Evolutionary conservation across 2,113 vertebrate species (phyloP).

Genomic region (Parotia lawesii): DNA sequence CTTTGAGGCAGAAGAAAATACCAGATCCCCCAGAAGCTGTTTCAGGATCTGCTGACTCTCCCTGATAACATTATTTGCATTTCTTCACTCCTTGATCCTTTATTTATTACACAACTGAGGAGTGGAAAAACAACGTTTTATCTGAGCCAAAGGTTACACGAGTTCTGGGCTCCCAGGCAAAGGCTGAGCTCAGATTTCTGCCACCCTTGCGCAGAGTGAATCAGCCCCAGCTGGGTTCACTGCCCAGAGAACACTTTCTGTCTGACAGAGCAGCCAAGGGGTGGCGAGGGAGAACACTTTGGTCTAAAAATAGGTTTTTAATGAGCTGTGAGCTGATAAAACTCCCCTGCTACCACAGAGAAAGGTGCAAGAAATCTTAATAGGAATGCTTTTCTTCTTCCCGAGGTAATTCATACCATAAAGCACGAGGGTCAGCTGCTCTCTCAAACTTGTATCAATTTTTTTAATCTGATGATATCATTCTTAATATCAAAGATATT

Average conservation of each 20-base stretch:
- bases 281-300: background rate
- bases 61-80: conserved; percentile 3
- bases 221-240: background rate
- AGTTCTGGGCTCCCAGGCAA: background rate
- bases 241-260: background rate
- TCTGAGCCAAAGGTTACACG: background rate
- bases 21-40: background rate
- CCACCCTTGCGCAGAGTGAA: background rate
- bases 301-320: background rate
- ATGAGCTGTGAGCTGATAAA: background rate
- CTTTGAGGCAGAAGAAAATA: background rate
- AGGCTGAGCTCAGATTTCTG: background rate
- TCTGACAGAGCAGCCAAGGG: background rate
- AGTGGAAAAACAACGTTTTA: background rate
- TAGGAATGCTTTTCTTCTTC: background rate
- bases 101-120: background rate
- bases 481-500: background rate
- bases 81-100: background rate
- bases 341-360: background rate
- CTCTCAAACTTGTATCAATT: background rate
- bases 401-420: background rate
- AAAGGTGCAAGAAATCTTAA: background rate
- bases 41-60: background rate
- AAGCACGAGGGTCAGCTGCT: background rate
- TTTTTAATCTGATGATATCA: background rate